phyloP scores from a whole-genome alignment of 2,113 vertebrate genomes.

The Platysteira castanea region DNA sequence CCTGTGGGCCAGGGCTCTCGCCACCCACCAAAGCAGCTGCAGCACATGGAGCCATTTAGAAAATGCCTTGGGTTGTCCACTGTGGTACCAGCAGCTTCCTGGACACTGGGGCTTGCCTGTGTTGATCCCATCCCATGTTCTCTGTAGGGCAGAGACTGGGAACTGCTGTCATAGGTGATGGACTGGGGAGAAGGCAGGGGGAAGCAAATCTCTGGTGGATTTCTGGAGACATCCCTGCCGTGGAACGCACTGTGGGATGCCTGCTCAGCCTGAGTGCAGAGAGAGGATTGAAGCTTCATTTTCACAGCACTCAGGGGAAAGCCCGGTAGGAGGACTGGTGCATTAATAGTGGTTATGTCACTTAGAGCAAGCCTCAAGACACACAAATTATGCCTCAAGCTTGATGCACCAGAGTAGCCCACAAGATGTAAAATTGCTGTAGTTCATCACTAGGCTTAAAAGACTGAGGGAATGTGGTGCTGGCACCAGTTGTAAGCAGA shows the following conservation, averaged over 20 bases:
- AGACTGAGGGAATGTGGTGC: not conserved
- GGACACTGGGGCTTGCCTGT: fast-evolving
- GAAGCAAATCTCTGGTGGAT: not conserved
- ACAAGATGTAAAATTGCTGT: not conserved
- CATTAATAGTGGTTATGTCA: not conserved
- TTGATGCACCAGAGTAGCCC: not conserved
- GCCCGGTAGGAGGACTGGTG: not conserved
- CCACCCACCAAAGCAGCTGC: not conserved
- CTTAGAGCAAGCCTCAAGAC: not conserved
- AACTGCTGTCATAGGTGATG: not conserved
- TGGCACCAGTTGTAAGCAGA: not conserved
- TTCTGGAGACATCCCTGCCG: not conserved
- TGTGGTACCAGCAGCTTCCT: not conserved
- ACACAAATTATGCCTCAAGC: not conserved
- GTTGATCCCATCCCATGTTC: fast-evolving
- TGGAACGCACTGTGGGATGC: fast-evolving
- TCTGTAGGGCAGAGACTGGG: not conserved
- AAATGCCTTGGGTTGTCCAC: not conserved
- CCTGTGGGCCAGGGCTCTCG: fast-evolving
- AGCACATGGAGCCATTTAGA: not conserved
- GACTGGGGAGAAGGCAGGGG: not conserved
- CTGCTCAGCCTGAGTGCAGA: not conserved
- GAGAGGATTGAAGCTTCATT: not conserved
- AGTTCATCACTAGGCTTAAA: not conserved
- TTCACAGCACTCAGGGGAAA: not conserved